Conservation (phyloP, 2,113 vertebrate genomes). For the Gallinago undulata region DNA sequence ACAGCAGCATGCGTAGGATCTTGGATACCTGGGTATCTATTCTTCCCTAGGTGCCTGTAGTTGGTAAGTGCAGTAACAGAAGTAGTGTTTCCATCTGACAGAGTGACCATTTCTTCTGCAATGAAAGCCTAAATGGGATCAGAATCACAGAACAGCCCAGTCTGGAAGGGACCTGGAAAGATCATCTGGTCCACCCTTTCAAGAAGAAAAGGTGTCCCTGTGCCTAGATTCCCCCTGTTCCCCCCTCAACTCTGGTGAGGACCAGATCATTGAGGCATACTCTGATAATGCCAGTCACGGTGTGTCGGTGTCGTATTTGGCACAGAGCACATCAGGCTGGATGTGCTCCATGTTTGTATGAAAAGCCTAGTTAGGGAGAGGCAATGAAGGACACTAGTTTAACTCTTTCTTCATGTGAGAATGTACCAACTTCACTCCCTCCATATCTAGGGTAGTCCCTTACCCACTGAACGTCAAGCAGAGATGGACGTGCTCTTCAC, state of each 20-base stretch:
- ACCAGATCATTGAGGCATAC: background rate
- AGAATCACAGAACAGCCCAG: background rate
- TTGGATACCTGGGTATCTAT: background rate
- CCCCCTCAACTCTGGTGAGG: background rate
- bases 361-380: background rate
- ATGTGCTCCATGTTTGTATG: background rate
- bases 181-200: background rate
- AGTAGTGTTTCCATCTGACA: background rate
- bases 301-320: background rate
- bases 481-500: rapidly evolving
- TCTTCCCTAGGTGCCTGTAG: background rate
- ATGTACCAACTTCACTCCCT: background rate
- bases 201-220: background rate
- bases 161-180: background rate
- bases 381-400: background rate
- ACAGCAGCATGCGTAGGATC: background rate
- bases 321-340: background rate
- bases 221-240: background rate
- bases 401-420: background rate
- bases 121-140: background rate
- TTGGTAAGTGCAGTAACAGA: background rate
- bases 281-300: background rate
- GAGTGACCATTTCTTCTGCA: background rate
- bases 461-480: background rate
- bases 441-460: background rate